These are phyloP conservation scores for Aethes cnicana DNA, from an alignment of 2,888 invertebrate genomes.

Conservation along the genomic window DNA sequence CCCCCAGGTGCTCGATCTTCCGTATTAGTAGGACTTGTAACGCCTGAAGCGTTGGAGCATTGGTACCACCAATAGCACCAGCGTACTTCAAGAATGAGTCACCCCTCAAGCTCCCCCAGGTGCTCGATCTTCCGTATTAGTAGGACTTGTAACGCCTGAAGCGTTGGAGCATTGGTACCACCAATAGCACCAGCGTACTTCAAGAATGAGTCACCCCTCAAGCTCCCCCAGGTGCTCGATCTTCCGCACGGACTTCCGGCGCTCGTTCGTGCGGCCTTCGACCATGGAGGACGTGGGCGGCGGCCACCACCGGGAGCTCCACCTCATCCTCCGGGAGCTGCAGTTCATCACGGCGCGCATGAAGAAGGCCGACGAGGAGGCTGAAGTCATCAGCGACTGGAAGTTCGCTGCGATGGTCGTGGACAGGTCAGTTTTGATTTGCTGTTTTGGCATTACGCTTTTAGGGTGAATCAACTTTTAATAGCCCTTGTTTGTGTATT, in stretches of 20 bases:
- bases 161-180: too few species aligned
- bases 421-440: slow-evolving; percentile 85
- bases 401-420: slow-evolving; percentile 99
- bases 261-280: slow-evolving; percentile 88
- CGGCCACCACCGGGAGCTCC: slow-evolving; percentile 91
- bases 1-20: slow-evolving; percentile 58
- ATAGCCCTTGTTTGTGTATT: too few species aligned
- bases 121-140: slow-evolving; percentile 62
- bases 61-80: too few species aligned
- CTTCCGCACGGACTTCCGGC: slow-evolving; percentile 78
- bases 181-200: too few species aligned
- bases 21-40: too few species aligned
- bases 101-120: slow-evolving; percentile 43
- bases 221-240: slow-evolving; percentile 67
- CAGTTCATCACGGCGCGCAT: slow-evolving; percentile 97
- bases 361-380: slow-evolving; percentile 96
- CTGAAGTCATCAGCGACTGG: slow-evolving; percentile 97
- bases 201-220: slow-evolving; percentile 19
- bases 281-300: slow-evolving; percentile 89
- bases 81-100: slow-evolving; percentile 12
- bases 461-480: too few species aligned
- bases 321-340: slow-evolving; percentile 94
- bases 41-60: too few species aligned
- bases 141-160: slow-evolving; percentile 81
- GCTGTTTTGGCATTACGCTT: too few species aligned